phyloP scores from a whole-genome alignment of 2,797 vertebrate genomes.

The Tarsius wallacei region DNA sequence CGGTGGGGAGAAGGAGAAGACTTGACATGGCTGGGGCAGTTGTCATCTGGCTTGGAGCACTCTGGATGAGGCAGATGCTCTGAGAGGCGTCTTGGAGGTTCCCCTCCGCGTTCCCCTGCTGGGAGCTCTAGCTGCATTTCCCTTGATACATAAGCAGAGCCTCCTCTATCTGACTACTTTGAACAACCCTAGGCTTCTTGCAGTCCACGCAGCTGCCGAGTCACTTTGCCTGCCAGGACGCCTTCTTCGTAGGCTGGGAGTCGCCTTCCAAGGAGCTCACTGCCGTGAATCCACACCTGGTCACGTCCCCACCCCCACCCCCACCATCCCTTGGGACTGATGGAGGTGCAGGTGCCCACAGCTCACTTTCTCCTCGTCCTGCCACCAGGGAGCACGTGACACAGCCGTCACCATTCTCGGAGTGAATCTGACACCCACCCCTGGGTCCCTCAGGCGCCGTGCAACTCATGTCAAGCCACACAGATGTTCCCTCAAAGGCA shows the following conservation, averaged over 20 bases:
- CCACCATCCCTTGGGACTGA: accelerated
- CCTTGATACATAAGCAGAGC: neutral
- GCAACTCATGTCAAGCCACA: accelerated
- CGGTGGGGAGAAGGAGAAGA: accelerated
- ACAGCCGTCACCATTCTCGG: neutral
- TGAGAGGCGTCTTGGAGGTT: neutral
- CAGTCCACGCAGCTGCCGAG: neutral
- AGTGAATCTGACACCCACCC: no score
- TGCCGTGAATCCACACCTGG: neutral
- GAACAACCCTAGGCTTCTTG: neutral
- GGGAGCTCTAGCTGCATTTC: neutral
- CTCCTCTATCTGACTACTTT: neutral
- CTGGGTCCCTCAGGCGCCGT: no score
- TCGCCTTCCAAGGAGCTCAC: neutral
- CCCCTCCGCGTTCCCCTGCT: neutral
- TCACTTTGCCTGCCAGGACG: neutral
- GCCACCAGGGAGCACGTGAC: neutral
- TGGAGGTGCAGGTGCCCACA: neutral
- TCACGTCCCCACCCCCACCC: neutral
- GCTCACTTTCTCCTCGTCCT: neutral
- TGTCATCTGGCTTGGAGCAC: neutral
- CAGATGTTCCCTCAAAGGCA: neutral
- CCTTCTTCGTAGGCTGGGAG: neutral
- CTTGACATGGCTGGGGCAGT: accelerated
- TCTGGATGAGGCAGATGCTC: neutral